These are phyloP conservation scores for Pantelozetes paolii DNA, from an alignment of 2,888 invertebrate species.

Conservation along the genomic window DNA sequence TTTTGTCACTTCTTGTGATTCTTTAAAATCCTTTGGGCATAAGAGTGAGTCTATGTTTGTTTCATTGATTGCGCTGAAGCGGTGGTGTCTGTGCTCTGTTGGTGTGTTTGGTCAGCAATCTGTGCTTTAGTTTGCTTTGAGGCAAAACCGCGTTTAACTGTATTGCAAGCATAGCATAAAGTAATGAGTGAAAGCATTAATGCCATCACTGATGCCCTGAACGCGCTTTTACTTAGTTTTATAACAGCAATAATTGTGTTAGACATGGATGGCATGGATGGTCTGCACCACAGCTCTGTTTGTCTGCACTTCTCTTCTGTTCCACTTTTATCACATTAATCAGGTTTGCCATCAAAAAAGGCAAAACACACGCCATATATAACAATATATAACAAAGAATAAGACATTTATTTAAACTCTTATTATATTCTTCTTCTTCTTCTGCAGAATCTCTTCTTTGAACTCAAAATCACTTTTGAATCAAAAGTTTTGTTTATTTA, in stretches of 20 bases:
- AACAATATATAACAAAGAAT: neutral
- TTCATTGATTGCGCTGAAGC: constrained; percentile 6
- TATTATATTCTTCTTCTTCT: neutral
- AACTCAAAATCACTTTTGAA: too few species aligned
- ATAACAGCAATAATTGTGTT: constrained; percentile 12
- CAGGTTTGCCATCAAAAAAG: constrained; percentile 22
- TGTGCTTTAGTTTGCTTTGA: constrained; percentile 24
- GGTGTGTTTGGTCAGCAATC: constrained; percentile 23
- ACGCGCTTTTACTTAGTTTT: constrained; percentile 22
- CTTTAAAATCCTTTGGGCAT: constrained; percentile 12
- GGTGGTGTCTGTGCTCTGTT: neutral
- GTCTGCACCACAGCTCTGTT: neutral
- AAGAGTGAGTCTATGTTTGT: neutral
- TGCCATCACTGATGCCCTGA: neutral
- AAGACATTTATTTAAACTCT: neutral
- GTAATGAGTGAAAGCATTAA: constrained; percentile 6
- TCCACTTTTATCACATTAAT: constrained; percentile 6
- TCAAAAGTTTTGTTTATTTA: neutral
- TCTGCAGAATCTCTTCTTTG: too few species aligned
- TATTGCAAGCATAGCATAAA: neutral
- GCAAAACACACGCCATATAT: constrained; percentile 7
- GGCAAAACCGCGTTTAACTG: neutral
- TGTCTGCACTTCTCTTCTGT: neutral
- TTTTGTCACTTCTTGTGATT: constrained; percentile 17
- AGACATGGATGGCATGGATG: constrained; percentile 9